These are phyloP conservation scores for Pampusana beccarii DNA, from an alignment of 2,113 vertebrate genomes.

Conservation along the genomic window DNA sequence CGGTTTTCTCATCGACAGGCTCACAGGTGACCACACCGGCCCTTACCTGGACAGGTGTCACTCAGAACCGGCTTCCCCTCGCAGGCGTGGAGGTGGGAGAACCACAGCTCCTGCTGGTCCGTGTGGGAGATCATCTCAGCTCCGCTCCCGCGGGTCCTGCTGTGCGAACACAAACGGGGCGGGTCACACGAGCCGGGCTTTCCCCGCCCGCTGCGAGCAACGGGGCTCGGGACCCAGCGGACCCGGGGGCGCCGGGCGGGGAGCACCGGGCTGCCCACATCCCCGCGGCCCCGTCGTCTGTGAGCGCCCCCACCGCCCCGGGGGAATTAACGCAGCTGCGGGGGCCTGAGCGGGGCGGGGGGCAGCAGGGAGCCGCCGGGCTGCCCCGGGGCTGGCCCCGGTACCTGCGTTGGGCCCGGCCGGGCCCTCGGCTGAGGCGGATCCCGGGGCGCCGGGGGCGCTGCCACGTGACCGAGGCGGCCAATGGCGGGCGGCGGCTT, in stretches of 20 bases:
- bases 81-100: background rate
- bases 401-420: no score
- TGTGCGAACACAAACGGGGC: background rate
- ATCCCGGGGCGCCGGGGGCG: background rate
- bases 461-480: background rate
- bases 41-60: background rate
- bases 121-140: background rate
- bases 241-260: background rate
- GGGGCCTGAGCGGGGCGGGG: background rate
- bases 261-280: background rate
- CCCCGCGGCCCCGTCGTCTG: background rate
- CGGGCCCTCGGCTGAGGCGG: background rate
- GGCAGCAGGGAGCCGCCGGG: no score
- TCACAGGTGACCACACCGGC: background rate
- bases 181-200: background rate
- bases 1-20: rapidly evolving
- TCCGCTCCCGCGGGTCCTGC: background rate
- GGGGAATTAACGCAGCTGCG: background rate
- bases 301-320: no score
- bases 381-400: background rate
- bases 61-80: background rate
- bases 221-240: no score
- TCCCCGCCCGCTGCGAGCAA: no score
- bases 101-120: background rate
- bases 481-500: background rate